These are phyloP conservation scores for Sipha flava DNA, from an alignment of 1,140 invertebrate genomes.

Conservation along the genomic window DNA sequence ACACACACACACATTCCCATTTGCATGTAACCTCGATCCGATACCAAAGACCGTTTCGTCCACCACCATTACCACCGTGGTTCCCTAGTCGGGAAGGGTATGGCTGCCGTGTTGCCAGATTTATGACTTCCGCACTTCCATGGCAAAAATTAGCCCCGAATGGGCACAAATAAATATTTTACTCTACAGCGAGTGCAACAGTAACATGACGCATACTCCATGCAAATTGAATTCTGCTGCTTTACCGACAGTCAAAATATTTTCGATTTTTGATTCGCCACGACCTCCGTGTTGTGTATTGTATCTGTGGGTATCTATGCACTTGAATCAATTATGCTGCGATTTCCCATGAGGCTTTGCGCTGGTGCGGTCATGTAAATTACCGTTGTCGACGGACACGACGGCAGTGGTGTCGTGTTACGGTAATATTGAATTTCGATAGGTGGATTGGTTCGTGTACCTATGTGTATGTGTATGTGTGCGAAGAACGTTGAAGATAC, in stretches of 20 bases:
- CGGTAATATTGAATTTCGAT: not conserved
- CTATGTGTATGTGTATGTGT: not conserved
- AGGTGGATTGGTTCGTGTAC: too few species aligned
- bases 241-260: not conserved
- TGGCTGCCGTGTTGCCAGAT: not conserved
- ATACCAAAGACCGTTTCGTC: not conserved
- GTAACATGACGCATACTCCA: too few species aligned
- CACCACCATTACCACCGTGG: too few species aligned
- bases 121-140: slow-evolving; percentile 11
- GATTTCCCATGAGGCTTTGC: slow-evolving; percentile 11
- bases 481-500: not conserved
- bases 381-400: not conserved
- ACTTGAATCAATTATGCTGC: not conserved
- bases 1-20: slow-evolving; percentile 24
- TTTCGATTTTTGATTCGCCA: not conserved
- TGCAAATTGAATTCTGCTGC: too few species aligned
- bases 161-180: not conserved
- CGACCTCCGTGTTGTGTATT: not conserved
- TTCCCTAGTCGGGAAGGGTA: too few species aligned
- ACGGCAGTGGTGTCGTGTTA: not conserved
- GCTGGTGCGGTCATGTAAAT: not conserved
- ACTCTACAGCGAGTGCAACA: too few species aligned
- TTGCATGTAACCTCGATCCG: not conserved
- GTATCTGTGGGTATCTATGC: too few species aligned
- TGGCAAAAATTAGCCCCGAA: slow-evolving; percentile 1